Evolutionary conservation across 1,140 invertebrate species (phyloP).

Genomic region (Linepithema humile): DNA sequence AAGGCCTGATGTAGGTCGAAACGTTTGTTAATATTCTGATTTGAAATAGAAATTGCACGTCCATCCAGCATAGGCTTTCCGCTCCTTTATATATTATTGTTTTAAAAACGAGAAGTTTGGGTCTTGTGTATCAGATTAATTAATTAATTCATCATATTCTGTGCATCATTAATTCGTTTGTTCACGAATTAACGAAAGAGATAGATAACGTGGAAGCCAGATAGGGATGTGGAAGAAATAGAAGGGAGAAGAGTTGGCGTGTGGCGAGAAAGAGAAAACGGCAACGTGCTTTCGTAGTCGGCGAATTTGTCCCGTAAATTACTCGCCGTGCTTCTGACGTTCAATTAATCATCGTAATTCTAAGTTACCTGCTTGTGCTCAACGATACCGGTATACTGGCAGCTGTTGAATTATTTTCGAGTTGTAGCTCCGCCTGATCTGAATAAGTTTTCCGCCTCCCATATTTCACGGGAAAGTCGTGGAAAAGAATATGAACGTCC

Average conservation of each 20-base stretch:
- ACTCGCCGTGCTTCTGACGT: slow-evolving; percentile 61
- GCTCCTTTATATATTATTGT: no score
- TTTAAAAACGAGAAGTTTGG: no score
- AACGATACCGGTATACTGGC: slow-evolving; percentile 44
- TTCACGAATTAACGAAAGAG: not conserved
- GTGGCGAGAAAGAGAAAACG: not conserved
- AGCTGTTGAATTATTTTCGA: slow-evolving; percentile 61
- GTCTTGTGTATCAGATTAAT: no score
- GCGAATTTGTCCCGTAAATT: slow-evolving; percentile 67
- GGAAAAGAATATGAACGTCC: slow-evolving; percentile 22
- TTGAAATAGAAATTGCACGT: no score
- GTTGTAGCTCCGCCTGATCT: slow-evolving; percentile 33
- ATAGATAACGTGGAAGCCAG: not conserved
- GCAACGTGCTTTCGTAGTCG: slow-evolving; percentile 53
- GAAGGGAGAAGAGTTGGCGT: not conserved
- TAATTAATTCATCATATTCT: no score
- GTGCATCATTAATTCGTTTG: slow-evolving; percentile 25
- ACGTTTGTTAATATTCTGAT: no score
- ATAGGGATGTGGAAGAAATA: slow-evolving; percentile 5
- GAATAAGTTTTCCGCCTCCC: slow-evolving; percentile 32
- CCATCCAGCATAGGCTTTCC: no score
- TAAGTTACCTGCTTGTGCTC: slow-evolving; percentile 39
- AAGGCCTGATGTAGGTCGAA: no score
- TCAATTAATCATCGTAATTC: slow-evolving; percentile 73
- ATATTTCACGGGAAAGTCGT: slow-evolving; percentile 1